Evolutionary conservation across 1,140 invertebrate species (phyloP), one percentile per base, ranked within the genome.

Genomic region (Holotrichia oblita): DNA sequence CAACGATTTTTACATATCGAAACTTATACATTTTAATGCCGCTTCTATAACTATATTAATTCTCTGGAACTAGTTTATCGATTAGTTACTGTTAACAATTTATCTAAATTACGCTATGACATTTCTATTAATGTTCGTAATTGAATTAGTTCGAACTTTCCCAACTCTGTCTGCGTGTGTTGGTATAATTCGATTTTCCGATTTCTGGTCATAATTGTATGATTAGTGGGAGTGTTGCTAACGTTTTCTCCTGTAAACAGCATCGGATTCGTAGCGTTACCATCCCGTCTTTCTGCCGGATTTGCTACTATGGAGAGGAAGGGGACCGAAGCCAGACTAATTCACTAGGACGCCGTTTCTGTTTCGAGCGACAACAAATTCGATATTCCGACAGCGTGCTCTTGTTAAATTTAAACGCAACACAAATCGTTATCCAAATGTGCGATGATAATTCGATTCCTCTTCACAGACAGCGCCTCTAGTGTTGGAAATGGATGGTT

Each of bases 361-460:
- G 20, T 8, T 69, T 34, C 8, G 22, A 27, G 27, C 61, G 22
- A 69, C 22, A 69, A 27, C 22, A 69, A 69, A 17, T 69, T 69
- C 61, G 61, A 69, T 69, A 69, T 69, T 69, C 61, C 61, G 61
- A 69, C 61, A 22, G 22, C 20, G 61, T 69, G 22, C 22, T 7
- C 61, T 34, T 69, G 61, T 69, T 69, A 69, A 69, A 69, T 69
- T 69, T 69, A 69, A 69, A 69, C 22, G 22, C 61, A 69, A 69
- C 61, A 69, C 61, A 69, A 69, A 69, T 69, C 61, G 61, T 69
- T 69, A 69, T 27, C 61, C 61, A 69, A 69, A 69, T 69, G 61
- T 69, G 61, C 22, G 6, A 27, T 69, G 22, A 27, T 69, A 69
- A 69, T 69, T 69, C 61, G 61, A 69, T 69, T 69, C 20, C 24